Evolutionary conservation across 2,888 invertebrate species (phyloP).

Genomic region (Sesamia inferens): DNA sequence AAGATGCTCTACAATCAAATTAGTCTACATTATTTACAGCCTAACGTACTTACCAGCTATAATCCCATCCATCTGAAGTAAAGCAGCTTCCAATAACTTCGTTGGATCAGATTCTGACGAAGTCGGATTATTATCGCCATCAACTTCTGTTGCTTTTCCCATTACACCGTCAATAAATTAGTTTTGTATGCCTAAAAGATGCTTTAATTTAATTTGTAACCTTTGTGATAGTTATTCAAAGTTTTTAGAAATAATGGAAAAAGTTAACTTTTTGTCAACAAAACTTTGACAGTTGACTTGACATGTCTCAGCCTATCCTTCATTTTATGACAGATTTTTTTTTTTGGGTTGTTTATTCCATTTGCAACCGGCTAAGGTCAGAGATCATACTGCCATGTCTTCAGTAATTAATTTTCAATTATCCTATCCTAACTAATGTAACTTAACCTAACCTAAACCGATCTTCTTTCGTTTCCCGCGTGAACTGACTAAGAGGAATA

Average conservation of each 20-base stretch:
- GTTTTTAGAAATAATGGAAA: constrained; percentile 61
- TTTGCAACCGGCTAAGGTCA: too few relatives aligned
- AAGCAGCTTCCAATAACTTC: constrained; percentile 95
- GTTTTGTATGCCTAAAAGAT: constrained; percentile 29
- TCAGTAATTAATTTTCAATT: too few relatives aligned
- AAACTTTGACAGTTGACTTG: constrained; percentile 78
- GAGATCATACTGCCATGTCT: too few relatives aligned
- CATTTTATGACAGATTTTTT: constrained; percentile 31
- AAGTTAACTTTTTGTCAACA: constrained; percentile 84
- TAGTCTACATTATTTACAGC: neutral
- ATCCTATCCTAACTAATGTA: too few relatives aligned
- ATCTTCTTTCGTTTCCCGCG: too few relatives aligned
- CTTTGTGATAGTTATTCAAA: constrained; percentile 39
- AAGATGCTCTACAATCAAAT: neutral
- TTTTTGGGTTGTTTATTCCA: too few relatives aligned
- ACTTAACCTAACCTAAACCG: too few relatives aligned
- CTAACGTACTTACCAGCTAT: constrained; percentile 92
- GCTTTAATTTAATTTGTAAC: constrained; percentile 38
- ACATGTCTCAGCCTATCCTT: constrained; percentile 30
- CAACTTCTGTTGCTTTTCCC: constrained; percentile 86
- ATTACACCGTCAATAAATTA: constrained; percentile 73
- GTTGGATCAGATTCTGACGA: constrained; percentile 95
- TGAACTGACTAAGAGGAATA: too few relatives aligned
- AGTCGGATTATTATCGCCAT: constrained; percentile 88
- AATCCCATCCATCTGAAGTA: constrained; percentile 97